Evolutionary conservation across 2,797 vertebrate species (phyloP), one percentile per base, ranked within the genome.

Genomic region (Pseudochirops cupreus): DNA sequence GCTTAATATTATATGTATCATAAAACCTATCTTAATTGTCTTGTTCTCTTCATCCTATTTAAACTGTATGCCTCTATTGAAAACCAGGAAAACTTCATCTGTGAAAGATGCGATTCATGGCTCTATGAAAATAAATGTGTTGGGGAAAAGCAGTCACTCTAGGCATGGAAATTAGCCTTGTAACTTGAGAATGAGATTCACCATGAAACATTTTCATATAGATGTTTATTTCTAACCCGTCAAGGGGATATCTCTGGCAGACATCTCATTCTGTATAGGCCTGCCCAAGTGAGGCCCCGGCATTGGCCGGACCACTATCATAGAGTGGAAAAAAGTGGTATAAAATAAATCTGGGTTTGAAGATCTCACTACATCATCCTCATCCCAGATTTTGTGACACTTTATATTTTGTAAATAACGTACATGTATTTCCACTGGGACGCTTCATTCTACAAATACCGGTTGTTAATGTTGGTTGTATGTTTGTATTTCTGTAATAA

Each of bases 161-260:
- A 94, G 93, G 58, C n/a, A 94, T 46, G 0, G 24, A 21, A 93
- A 12, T 18, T 91, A 33, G 0, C 18, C 59, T 94, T 95, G 91
- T n/a, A 52, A 93, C 82, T 91, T 93, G 31, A 91, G 96, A 96
- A 91, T 67, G 56, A 31, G 82, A 92, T 94, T 94, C 74, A 74
- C 93, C 92, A 57, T 91, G 93, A 28, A 91, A n/a, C 33, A 82
- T 16, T 31, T 97, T 96, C 67, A 92, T 91, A 50, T 46, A 96
- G 89, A 95, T 95, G 95, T 97, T 97, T 56, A 95, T 96, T 94
- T 94, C 92, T 93, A 93, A 96, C 92, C 59, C 92, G 92, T 58
- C 91, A 62, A 91, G 92, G 90, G 92, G 31, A 93, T 54, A 95
- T 82, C 91, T 96, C 56, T 5, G 87, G 52, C 89, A 94, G 90